A percentile compares a stretch with the other conserved stretches of the same genome.
Evolutionary conservation across 2,888 invertebrate genomes (phyloP).

Genomic region (Amphipyra berbera): DNA sequence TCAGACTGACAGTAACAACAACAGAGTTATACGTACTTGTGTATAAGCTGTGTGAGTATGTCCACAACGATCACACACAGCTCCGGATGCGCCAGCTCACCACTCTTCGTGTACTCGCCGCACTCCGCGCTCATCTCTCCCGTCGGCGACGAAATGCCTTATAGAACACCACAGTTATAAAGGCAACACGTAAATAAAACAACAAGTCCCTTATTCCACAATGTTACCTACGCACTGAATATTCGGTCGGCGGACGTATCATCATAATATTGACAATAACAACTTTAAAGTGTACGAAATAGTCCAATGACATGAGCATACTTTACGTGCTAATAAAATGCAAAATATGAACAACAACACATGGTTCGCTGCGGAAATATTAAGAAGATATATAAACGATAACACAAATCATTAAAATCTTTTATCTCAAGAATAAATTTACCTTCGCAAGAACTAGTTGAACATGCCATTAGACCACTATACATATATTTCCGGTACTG

Average conservation of each 20-base stretch:
- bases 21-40: conserved; percentile 81
- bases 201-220: not conserved
- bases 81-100: conserved; percentile 89
- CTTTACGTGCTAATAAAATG: no score
- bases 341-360: conserved; percentile 1
- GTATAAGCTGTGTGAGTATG: conserved; percentile 88
- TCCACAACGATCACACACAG: conserved; percentile 90
- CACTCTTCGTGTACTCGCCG: conserved; percentile 70
- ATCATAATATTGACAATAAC: no score
- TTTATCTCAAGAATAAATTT: conserved; percentile 32
- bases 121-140: conserved; percentile 65
- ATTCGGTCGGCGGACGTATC: no score
- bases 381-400: not conserved
- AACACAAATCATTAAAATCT: not conserved
- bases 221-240: no score
- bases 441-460: conserved; percentile 15
- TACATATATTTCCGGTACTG: conserved; percentile 9
- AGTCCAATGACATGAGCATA: no score
- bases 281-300: no score
- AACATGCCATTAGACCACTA: conserved; percentile 4
- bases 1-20: not conserved
- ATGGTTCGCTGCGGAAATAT: not conserved
- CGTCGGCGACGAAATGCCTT: conserved; percentile 67
- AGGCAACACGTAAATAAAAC: not conserved
- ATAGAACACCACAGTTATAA: not conserved